These are phyloP conservation scores for Heterodera schachtii DNA, from an alignment of 1,140 invertebrate genomes.

Conservation along the genomic window DNA sequence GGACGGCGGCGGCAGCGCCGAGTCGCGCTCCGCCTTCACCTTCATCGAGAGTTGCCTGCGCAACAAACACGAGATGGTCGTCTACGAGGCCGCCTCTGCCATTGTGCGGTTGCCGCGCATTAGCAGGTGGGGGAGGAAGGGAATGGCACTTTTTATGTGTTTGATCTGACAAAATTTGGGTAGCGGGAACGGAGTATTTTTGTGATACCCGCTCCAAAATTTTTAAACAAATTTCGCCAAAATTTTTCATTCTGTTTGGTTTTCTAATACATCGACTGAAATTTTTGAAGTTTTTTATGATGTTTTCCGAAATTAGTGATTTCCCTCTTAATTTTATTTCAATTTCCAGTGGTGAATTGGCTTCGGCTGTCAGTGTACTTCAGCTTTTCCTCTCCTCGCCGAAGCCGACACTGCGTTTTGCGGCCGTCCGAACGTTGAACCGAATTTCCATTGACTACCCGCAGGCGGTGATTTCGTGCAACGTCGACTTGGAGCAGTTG, in stretches of 20 bases:
- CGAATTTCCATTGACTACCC: slow-evolving; percentile 88
- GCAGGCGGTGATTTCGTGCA: slow-evolving; percentile 90
- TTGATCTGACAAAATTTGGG: too few species aligned
- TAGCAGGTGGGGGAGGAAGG: slow-evolving; percentile 70
- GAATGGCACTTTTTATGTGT: too few species aligned
- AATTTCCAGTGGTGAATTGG: slow-evolving; percentile 74
- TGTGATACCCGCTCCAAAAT: too few species aligned
- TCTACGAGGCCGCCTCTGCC: slow-evolving; percentile 89
- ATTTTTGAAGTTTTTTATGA: too few species aligned
- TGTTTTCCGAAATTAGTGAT: too few species aligned
- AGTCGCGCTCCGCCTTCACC: slow-evolving; percentile 74
- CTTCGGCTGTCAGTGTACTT: slow-evolving; percentile 88
- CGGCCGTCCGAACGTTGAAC: slow-evolving; percentile 92
- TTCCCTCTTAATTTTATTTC: too few species aligned
- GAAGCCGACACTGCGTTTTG: slow-evolving; percentile 87
- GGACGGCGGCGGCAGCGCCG: slow-evolving; percentile 34
- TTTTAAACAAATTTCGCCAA: too few species aligned
- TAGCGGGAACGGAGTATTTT: too few species aligned
- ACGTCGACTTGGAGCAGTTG: slow-evolving; percentile 92
- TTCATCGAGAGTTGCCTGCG: slow-evolving; percentile 90
- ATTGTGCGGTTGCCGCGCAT: slow-evolving; percentile 85
- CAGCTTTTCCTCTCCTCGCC: slow-evolving; percentile 92
- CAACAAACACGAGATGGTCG: slow-evolving; percentile 95
- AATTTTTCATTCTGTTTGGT: too few species aligned
- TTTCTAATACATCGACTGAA: too few species aligned